phyloP scores from a whole-genome alignment of 1,140 invertebrate species.

The Rhagoletis pomonella region DNA sequence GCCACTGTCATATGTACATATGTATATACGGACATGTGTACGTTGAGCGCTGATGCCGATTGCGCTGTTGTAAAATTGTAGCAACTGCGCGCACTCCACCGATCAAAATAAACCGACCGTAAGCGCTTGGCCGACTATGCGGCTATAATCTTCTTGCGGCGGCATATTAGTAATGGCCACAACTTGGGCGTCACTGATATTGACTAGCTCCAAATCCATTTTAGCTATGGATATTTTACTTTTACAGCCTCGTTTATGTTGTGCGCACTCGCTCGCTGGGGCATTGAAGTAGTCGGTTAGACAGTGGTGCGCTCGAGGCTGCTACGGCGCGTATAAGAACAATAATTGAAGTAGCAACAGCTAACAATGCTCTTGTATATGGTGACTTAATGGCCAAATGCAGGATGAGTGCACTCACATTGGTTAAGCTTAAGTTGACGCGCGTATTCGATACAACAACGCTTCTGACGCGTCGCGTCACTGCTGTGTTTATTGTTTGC shows the following conservation, averaged over 20 bases:
- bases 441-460: neutral
- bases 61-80: neutral
- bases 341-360: neutral
- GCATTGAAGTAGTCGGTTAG: neutral
- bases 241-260: conserved; percentile 15
- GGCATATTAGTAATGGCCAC: conserved; percentile 31
- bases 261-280: neutral
- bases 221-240: neutral
- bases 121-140: neutral
- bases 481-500: neutral
- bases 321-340: neutral
- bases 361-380: neutral
- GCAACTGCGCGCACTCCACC: neutral
- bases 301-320: neutral
- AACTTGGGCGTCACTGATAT: conserved; percentile 24
- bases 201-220: conserved; percentile 39
- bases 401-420: neutral
- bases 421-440: neutral
- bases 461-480: neutral
- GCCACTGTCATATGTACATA: conserved; percentile 27
- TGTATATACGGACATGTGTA: too few relatives aligned
- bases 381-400: neutral
- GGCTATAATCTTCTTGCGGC: neutral
- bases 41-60: neutral
- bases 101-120: neutral